Base-by-base conservation (phyloP, 2,888 invertebrate genomes). In the Ornithoptera alexandrae region DNA sequence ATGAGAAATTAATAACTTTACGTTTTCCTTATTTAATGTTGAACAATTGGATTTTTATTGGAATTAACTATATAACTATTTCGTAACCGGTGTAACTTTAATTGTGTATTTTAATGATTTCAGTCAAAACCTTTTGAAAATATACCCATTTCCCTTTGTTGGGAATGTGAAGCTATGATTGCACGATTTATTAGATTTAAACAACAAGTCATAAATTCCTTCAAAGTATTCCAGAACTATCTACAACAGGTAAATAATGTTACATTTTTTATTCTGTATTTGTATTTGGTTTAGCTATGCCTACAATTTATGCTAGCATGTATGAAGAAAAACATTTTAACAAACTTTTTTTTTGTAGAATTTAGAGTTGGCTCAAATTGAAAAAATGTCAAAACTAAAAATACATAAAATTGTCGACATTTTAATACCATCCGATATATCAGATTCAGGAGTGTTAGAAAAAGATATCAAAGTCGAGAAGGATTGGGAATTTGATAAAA, bases 121-220 rank as follows among this genome's bases (percentile, higher is more conserved):
- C 71, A 84, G 84, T 64, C 78, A 46, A 46, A 69, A 4, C 60
- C 73, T 15, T 65, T 61, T 0, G 76, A 73, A 1, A 65, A 64
- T 12, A 10, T 72, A 3, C 72, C 77, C 0, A n/a, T 86, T 0
- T 76, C 72, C 56, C 56, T 91, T 0, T 92, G 92, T 65, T 90
- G 87, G 84, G 88, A 89, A 70, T 92, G 92, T 66, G 75, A 81
- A 0, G 85, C 85, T 0, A 71, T 79, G 0, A 67, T 90, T 0
- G 65, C 64, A 0, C 77, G 78, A 1, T 88, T 86, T 58, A 74
- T 75, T 0, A 82, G 74, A 50, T 92, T 88, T 74, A 86, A 83
- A 60, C 72, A 77, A 0, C 85, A 84, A 82, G 82, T 87, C 0
- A 76, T 80, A 53, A 61, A 74, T 3, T 82, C 84, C 0, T 85